Percentiles rank a stretch among this genome's conserved stretches.
Conservation (phyloP, 2,888 invertebrate genomes). For the Trissonchulus sp. region DNA sequence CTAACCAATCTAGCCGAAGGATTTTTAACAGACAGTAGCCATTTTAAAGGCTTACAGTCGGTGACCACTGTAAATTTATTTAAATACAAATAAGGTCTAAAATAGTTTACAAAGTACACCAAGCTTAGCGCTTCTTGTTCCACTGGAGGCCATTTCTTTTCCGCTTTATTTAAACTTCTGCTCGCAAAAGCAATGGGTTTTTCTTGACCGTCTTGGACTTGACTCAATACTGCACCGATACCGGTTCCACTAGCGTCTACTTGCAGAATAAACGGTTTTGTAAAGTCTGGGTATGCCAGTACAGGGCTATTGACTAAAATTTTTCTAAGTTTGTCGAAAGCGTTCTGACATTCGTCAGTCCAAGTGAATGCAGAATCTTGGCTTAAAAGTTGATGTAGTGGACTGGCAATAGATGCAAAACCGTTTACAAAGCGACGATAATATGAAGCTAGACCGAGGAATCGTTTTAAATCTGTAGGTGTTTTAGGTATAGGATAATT, state of each 20-base stretch:
- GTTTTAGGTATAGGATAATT: background rate
- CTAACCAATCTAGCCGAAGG: background rate
- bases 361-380: background rate
- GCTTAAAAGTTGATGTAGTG: background rate
- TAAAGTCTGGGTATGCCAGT: constrained; percentile 40
- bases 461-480: background rate
- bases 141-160: constrained; percentile 45
- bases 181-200: constrained; percentile 39
- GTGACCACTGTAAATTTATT: constrained; percentile 20
- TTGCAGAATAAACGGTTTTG: constrained; percentile 39
- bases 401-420: constrained; percentile 14
- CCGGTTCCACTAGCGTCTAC: constrained; percentile 44
- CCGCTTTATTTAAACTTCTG: constrained; percentile 39
- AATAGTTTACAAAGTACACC: constrained; percentile 45
- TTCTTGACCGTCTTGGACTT: constrained; percentile 30
- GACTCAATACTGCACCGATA: no score
- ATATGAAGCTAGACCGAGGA: constrained; percentile 15
- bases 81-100: constrained; percentile 53
- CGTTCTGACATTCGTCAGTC: background rate
- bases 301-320: constrained; percentile 32
- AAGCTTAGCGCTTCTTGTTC: constrained; percentile 40
- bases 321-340: constrained; percentile 13
- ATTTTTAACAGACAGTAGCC: background rate
- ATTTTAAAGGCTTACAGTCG: background rate
- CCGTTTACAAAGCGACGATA: constrained; percentile 3